Percentiles rank a stretch among this genome's conserved stretches.
Conservation (phyloP, 2,888 invertebrate species). For the Agrilus cyanescens region DNA sequence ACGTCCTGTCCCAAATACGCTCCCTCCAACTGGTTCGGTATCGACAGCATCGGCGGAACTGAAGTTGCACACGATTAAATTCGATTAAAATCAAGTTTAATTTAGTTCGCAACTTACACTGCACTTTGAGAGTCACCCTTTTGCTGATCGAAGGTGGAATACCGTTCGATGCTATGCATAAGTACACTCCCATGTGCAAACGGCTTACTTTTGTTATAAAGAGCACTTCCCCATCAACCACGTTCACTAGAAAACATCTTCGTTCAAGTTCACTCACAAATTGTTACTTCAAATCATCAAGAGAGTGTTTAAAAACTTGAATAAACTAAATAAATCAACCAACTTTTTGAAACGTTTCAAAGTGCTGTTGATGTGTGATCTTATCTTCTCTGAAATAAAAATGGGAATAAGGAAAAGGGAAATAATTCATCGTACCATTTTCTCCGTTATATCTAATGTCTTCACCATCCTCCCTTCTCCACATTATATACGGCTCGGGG, state of each 20-base stretch:
- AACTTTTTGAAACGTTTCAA: no score
- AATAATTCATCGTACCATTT: slow-evolving; percentile 45
- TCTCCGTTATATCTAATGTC: slow-evolving; percentile 85
- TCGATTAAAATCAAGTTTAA: background rate
- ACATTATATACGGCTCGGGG: slow-evolving; percentile 87
- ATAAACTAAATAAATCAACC: no score
- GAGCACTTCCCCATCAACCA: slow-evolving; percentile 76
- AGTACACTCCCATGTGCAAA: slow-evolving; percentile 84
- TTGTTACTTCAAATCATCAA: no score
- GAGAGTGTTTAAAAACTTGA: no score
- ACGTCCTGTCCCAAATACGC: slow-evolving; percentile 84
- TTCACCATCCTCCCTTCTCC: slow-evolving; percentile 80
- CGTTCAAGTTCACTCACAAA: background rate
- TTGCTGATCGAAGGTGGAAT: slow-evolving; percentile 86
- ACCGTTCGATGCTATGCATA: slow-evolving; percentile 87
- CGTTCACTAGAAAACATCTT: slow-evolving; percentile 54
- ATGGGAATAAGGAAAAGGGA: background rate
- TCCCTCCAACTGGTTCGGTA: slow-evolving; percentile 84
- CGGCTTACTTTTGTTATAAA: slow-evolving; percentile 81
- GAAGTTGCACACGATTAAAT: slow-evolving; percentile 17
- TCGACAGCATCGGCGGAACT: slow-evolving; percentile 92
- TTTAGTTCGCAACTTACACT: slow-evolving; percentile 53
- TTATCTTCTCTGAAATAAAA: slow-evolving; percentile 5
- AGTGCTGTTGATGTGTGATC: background rate
- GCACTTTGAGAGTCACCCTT: slow-evolving; percentile 68